These are phyloP conservation scores for Mus spretus DNA, from an alignment of 2,797 vertebrate genomes.

Conservation along the genomic window DNA sequence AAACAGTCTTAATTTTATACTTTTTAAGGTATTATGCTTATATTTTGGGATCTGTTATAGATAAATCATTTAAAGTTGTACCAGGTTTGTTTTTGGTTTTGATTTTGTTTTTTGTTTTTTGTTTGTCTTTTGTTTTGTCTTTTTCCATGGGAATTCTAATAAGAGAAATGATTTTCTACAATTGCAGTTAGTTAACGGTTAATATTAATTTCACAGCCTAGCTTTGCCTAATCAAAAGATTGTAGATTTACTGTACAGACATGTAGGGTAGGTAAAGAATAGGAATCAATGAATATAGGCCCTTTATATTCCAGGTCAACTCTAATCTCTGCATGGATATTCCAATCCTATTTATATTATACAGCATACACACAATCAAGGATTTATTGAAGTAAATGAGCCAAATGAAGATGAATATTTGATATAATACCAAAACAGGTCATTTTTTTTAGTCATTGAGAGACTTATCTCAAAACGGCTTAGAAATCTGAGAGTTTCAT, in stretches of 20 bases:
- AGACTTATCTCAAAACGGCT: constrained; percentile 17
- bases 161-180: neutral
- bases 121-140: too few relatives aligned
- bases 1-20: neutral
- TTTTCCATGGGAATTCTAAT: constrained; percentile 3
- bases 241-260: neutral
- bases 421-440: neutral
- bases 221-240: constrained; percentile 28
- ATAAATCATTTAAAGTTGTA: constrained; percentile 26
- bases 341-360: neutral
- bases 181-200: neutral
- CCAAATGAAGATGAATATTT: constrained; percentile 3
- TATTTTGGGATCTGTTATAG: neutral
- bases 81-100: neutral
- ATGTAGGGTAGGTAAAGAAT: neutral
- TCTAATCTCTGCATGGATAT: constrained; percentile 11
- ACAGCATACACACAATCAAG: neutral
- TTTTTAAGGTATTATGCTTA: neutral
- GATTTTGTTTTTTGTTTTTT: too few relatives aligned
- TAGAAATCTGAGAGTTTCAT: neutral
- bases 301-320: neutral
- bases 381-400: neutral
- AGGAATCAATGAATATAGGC: neutral
- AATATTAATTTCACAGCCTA: constrained; percentile 3
- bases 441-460: neutral